These are phyloP conservation scores for Archocentrus centrarchus DNA, from an alignment of 2,113 vertebrate species.

Conservation along the genomic window DNA sequence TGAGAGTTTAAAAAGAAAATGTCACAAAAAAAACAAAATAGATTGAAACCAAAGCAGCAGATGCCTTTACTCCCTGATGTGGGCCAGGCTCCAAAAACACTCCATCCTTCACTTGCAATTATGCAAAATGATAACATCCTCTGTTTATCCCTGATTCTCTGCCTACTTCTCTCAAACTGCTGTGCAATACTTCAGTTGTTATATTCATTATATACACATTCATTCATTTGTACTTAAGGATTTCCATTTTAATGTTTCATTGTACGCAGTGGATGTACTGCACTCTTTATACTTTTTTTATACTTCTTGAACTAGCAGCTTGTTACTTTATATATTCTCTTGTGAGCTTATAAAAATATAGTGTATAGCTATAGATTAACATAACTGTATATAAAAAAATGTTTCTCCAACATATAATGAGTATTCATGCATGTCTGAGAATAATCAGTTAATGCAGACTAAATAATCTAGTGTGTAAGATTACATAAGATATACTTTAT, in stretches of 20 bases:
- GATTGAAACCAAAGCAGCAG: background rate
- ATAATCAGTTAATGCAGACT: background rate
- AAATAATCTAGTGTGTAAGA: background rate
- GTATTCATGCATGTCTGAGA: background rate
- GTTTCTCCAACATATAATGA: background rate
- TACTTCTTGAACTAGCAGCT: background rate
- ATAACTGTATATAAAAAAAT: background rate
- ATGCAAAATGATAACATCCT: background rate
- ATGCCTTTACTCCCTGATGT: background rate
- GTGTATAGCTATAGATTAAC: background rate
- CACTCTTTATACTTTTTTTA: too few species aligned
- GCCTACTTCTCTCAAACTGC: background rate
- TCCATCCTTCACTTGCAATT: background rate
- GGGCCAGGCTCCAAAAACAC: background rate
- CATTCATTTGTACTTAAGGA: background rate
- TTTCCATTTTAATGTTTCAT: background rate
- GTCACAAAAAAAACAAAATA: background rate
- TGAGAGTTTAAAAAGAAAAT: background rate
- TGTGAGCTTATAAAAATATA: background rate
- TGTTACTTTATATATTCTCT: background rate
- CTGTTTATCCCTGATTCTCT: background rate
- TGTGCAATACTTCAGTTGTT: background rate
- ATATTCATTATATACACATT: background rate
- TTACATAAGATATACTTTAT: background rate
- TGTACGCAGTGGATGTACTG: too few species aligned